Evolutionary conservation across 2,888 invertebrate genomes (phyloP).

Genomic region (Andrena bicolor): DNA sequence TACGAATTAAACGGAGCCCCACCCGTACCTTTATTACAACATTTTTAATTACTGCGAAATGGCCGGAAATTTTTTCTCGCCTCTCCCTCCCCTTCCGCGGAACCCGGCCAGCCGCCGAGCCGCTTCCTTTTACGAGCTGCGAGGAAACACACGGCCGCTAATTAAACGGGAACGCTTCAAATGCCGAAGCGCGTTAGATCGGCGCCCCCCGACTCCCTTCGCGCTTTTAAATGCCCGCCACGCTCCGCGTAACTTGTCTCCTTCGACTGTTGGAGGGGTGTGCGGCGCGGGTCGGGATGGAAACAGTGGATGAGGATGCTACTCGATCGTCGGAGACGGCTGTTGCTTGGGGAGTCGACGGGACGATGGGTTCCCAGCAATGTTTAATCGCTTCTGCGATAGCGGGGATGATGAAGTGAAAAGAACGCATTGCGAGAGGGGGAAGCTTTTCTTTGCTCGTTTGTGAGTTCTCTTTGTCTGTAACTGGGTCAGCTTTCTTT

Average conservation of each 20-base stretch:
- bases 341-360: background rate
- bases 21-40: conserved; percentile 77
- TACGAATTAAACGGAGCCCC: conserved; percentile 76
- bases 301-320: too few species aligned
- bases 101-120: conserved; percentile 15
- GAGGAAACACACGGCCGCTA: conserved; percentile 71
- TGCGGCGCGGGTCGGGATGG: background rate
- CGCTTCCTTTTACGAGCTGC: conserved; percentile 74
- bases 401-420: too few species aligned
- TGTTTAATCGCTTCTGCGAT: too few species aligned
- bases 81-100: conserved; percentile 9
- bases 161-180: conserved; percentile 77
- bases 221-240: conserved; percentile 34
- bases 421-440: too few species aligned
- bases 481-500: too few species aligned
- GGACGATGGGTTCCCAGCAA: background rate
- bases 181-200: conserved; percentile 65
- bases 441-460: too few species aligned
- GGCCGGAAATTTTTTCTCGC: conserved; percentile 77
- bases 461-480: too few species aligned
- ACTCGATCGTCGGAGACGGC: too few species aligned
- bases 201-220: conserved; percentile 10
- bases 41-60: conserved; percentile 82
- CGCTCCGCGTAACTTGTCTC: background rate
- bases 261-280: background rate